A percentile compares a stretch with the other conserved stretches of the same genome.
phyloP scores from a whole-genome alignment of 2,797 vertebrate genomes.

The Periparus ater region DNA sequence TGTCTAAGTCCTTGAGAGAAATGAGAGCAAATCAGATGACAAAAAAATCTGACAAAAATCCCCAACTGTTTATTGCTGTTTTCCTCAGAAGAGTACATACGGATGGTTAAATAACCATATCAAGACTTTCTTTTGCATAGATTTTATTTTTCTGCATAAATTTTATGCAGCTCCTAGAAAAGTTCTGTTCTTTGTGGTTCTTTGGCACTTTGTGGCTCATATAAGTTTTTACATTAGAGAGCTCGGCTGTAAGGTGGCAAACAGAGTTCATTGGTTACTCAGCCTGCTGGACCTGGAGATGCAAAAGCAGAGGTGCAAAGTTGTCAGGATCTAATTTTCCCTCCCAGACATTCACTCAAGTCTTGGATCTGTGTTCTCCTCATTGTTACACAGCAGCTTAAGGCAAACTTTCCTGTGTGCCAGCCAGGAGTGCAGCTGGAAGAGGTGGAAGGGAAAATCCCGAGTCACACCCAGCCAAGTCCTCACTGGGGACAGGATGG shows the following conservation, averaged over 20 bases:
- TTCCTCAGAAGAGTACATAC: not conserved
- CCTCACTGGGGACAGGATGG: rapidly evolving
- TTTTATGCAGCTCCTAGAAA: not conserved
- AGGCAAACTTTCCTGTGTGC: not conserved
- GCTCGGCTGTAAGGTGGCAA: not conserved
- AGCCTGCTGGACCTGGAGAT: not conserved
- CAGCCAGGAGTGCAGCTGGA: not conserved
- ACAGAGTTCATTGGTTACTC: too few relatives aligned
- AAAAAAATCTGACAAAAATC: not conserved
- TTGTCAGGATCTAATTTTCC: not conserved
- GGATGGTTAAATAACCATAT: not conserved
- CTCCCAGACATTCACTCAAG: not conserved
- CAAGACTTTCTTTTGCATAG: not conserved
- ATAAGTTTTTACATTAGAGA: not conserved
- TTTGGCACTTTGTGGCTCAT: not conserved
- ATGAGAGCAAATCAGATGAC: not conserved
- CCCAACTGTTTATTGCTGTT: not conserved
- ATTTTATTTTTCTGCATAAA: not conserved
- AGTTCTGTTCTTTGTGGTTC: not conserved
- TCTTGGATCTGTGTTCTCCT: not conserved
- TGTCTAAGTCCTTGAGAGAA: not conserved
- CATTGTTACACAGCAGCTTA: not conserved
- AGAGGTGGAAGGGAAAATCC: not conserved
- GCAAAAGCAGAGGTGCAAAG: not conserved
- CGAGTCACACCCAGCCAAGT: rapidly evolving